Conservation (phyloP, 2,113 vertebrate species). For the Rhabdomys dilectus region DNA sequence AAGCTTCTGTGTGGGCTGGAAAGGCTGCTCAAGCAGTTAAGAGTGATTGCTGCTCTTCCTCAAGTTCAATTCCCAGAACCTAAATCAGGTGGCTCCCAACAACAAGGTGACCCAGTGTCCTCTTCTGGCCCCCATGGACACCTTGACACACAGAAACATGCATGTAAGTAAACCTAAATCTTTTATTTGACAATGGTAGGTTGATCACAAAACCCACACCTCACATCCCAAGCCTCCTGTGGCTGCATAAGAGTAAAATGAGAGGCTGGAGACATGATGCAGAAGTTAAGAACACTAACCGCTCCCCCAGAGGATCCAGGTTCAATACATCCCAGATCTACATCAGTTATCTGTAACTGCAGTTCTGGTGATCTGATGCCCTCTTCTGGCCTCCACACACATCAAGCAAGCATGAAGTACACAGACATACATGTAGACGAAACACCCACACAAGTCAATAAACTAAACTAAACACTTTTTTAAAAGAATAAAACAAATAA, state of each 20-base stretch:
- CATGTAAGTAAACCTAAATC: not conserved
- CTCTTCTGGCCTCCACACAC: not conserved
- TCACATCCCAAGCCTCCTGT: not conserved
- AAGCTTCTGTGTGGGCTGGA: not conserved
- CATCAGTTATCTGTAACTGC: not conserved
- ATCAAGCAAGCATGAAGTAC: not conserved
- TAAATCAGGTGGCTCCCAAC: not conserved
- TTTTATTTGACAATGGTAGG: not conserved
- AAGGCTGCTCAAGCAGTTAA: not conserved
- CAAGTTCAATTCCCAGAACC: not conserved
- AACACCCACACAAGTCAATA: not conserved
- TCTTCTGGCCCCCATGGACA: not conserved
- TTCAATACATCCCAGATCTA: no score
- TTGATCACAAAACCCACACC: not conserved
- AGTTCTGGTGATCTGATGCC: not conserved
- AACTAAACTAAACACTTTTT: not conserved
- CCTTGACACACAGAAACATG: not conserved
- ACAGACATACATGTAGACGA: not conserved
- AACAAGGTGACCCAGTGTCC: not conserved
- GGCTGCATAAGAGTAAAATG: not conserved
- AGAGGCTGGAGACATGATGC: not conserved
- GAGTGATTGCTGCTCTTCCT: not conserved
- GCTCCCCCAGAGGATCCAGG: no score
- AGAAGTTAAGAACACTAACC: not conserved
- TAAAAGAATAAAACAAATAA: not conserved